Evolutionary conservation across 2,888 invertebrate species (phyloP).

Genomic region (Lamproptera curius): DNA sequence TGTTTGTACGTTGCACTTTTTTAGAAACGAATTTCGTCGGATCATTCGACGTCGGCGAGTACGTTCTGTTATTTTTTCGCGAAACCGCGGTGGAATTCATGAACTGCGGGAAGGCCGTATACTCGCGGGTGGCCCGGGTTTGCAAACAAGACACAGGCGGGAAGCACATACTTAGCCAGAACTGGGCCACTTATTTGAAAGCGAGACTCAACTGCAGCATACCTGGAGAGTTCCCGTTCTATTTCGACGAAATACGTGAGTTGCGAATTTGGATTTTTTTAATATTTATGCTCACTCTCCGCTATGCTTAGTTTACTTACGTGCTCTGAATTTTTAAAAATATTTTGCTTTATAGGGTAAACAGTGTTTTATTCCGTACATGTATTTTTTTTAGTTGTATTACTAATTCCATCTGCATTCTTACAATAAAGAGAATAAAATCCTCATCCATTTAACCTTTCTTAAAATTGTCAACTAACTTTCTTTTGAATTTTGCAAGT

Average conservation of each 20-base stretch:
- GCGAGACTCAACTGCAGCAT: constrained; percentile 84
- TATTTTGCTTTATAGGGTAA: too few relatives aligned
- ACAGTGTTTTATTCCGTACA: too few relatives aligned
- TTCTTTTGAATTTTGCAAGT: too few relatives aligned
- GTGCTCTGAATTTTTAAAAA: too few relatives aligned
- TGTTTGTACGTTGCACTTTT: constrained; percentile 34
- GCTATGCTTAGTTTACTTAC: too few relatives aligned
- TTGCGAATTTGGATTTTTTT: too few relatives aligned
- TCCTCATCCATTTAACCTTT: too few relatives aligned
- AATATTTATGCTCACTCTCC: too few relatives aligned
- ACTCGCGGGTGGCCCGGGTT: constrained; percentile 84
- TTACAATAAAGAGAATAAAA: too few relatives aligned
- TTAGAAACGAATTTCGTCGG: constrained; percentile 86
- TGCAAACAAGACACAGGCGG: constrained; percentile 85
- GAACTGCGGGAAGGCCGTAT: constrained; percentile 83
- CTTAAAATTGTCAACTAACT: too few relatives aligned
- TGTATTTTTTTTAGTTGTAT: too few relatives aligned
- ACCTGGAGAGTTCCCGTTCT: constrained; percentile 86
- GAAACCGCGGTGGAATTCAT: constrained; percentile 84
- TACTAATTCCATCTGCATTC: too few relatives aligned
- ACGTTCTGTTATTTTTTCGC: constrained; percentile 85
- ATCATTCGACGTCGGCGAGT: constrained; percentile 82
- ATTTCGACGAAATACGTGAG: constrained; percentile 86
- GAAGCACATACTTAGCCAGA: constrained; percentile 80
- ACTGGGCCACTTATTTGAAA: constrained; percentile 84